These are phyloP conservation scores for Platyscapa corneri DNA, from an alignment of 1,140 invertebrate species.

Conservation along the genomic window DNA sequence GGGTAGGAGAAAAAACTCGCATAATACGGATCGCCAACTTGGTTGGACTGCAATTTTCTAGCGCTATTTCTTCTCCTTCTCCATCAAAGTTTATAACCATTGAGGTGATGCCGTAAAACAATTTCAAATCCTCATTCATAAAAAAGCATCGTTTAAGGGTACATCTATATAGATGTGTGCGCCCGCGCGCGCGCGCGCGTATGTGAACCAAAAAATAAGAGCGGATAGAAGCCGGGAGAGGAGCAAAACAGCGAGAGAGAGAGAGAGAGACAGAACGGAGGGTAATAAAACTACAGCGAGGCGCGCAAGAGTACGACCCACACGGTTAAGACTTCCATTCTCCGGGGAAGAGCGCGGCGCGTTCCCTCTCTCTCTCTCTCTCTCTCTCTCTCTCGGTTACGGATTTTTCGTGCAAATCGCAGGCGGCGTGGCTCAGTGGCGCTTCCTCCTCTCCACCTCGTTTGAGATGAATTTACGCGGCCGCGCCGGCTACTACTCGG, in stretches of 20 bases:
- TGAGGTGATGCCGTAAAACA: neutral
- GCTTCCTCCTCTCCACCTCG: slow-evolving; percentile 27
- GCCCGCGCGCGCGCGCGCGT: too few species aligned
- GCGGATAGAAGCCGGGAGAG: slow-evolving; percentile 1
- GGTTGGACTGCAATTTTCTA: neutral
- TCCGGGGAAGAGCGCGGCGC: neutral
- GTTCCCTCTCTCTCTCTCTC: neutral
- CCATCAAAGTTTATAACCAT: neutral
- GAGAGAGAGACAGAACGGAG: neutral
- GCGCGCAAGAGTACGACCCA: neutral
- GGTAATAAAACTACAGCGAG: slow-evolving; percentile 1
- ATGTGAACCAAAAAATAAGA: slow-evolving; percentile 1
- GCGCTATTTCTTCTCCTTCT: neutral
- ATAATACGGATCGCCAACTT: neutral
- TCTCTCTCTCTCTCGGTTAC: neutral
- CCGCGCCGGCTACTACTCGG: neutral
- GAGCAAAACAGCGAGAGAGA: too few species aligned
- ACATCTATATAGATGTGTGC: too few species aligned
- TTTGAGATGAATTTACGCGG: slow-evolving; percentile 49
- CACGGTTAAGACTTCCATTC: neutral
- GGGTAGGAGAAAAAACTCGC: neutral
- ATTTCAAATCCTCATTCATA: neutral
- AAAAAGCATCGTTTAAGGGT: neutral
- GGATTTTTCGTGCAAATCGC: slow-evolving; percentile 38
- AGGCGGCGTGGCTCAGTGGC: neutral